Evolutionary conservation across 2,888 invertebrate genomes (phyloP), one percentile per base, ranked within the genome.

Genomic region (Leucoma salicis): DNA sequence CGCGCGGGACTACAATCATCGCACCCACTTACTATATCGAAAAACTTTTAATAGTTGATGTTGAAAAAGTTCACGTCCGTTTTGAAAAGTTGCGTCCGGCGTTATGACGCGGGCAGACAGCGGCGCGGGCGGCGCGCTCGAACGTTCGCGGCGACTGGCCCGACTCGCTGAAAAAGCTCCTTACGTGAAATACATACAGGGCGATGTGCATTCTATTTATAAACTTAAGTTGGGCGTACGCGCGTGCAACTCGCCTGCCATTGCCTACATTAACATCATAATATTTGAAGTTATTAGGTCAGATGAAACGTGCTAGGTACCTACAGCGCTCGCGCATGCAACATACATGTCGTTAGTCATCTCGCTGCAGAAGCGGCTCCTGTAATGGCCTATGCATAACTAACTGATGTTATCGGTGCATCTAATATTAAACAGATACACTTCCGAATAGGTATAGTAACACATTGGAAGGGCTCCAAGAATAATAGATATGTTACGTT

Each of bases 161-260:
- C 72, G 71, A 67, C 72, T 62, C 74, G 64, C 82, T 75, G 75
- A 75, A 78, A 82, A 84, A 83, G 81, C 83, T 83, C 74, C 83
- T 81, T 82, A 74, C 82, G 77, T 72, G 74, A 74, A 80, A 81
- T 74, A 78, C 82, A 81, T 78, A 79, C 76, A 73, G 70, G 68
- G 68, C 73, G 78, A 80, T 82, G 83, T 86, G 83, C 84, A 84
- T 71, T 79, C 87, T 88, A 88, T 88, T 88, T 84, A 82, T 86
- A 87, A 82, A 73, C 62, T 77, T 85, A 85, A 86, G 82, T 86
- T 85, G 81, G 74, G 66, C 72, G 74, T 65, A 66, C 77, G 74
- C 74, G 81, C 80, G 78, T 82, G 82, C 82, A 81, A 55, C 68
- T 63, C 57, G 46, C 64, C 62, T 61, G 50, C 53, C 43, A 51